phyloP scores from a whole-genome alignment of 2,113 vertebrate genomes.

The Neolamprologus variostigma region DNA sequence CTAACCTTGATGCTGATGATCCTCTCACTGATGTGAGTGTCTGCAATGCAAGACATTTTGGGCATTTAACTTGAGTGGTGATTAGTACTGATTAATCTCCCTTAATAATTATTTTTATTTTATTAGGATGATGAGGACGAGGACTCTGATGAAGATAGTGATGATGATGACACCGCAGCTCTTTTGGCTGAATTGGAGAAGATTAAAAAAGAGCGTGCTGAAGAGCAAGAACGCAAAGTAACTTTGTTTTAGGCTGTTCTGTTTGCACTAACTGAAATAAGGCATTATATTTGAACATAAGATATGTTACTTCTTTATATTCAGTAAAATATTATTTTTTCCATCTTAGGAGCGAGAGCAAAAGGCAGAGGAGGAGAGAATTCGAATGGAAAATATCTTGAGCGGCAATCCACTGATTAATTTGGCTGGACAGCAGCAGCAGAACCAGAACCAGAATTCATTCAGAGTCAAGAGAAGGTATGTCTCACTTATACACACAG shows the following conservation, averaged over 20 bases:
- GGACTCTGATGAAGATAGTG: conserved; percentile 87
- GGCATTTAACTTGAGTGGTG: not conserved
- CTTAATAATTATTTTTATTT: not conserved
- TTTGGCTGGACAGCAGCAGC: conserved; percentile 81
- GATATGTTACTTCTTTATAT: not conserved
- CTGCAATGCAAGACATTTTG: not conserved
- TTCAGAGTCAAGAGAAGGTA: conserved; percentile 98
- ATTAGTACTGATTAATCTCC: not conserved
- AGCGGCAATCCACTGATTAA: conserved; percentile 94
- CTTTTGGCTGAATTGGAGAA: conserved; percentile 94
- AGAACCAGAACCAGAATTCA: conserved; percentile 65
- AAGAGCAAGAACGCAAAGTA: conserved; percentile 94
- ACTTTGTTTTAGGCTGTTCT: not conserved
- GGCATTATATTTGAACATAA: not conserved
- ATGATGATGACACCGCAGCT: conserved; percentile 93
- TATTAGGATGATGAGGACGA: conserved; percentile 77
- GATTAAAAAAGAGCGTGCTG: conserved; percentile 95
- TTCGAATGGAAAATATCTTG: conserved; percentile 96
- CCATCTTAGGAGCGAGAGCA: conserved; percentile 87
- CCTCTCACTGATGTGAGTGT: conserved; percentile 92
- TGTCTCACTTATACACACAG: not conserved
- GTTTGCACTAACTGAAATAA: not conserved
- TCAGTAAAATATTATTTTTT: not conserved
- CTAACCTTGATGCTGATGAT: conserved; percentile 95
- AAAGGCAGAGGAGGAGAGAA: conserved; percentile 95